These are phyloP conservation scores for Porphyrio hochstetteri DNA, from an alignment of 2,113 vertebrate species.

Conservation along the genomic window DNA sequence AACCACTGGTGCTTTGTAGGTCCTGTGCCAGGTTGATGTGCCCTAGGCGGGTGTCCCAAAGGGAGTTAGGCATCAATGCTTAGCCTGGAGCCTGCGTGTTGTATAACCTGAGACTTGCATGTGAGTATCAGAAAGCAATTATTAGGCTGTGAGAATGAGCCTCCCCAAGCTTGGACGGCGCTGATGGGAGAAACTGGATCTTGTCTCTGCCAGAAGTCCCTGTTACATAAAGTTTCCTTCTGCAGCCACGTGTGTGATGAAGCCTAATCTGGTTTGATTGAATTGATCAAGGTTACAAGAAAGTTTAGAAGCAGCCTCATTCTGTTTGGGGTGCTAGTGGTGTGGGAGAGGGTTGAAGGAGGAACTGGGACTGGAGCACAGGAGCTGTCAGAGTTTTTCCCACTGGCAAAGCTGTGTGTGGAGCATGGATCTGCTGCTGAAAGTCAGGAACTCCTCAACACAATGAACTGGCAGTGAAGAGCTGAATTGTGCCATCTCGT, in stretches of 20 bases:
- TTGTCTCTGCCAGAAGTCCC: not conserved
- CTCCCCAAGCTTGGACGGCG: not conserved
- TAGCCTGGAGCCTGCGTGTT: fast-evolving
- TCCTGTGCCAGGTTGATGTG: not conserved
- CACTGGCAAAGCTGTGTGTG: not conserved
- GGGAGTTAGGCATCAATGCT: not conserved
- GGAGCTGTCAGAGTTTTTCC: not conserved
- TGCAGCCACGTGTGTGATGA: not conserved
- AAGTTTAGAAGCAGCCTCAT: fast-evolving
- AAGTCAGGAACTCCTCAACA: not conserved
- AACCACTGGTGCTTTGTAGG: not conserved
- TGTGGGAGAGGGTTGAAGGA: not conserved
- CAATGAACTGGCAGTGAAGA: not conserved
- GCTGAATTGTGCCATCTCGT: fast-evolving
- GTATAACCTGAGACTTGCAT: not conserved
- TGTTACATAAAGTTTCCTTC: not conserved
- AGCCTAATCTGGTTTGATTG: not conserved
- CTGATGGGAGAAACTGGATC: not conserved
- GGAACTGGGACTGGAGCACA: not conserved
- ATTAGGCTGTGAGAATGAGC: not conserved
- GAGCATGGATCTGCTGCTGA: not conserved
- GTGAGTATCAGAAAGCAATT: not conserved
- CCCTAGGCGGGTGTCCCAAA: not conserved
- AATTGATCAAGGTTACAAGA: fast-evolving
- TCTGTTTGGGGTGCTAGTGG: not conserved